Base-by-base conservation (phyloP, 2,797 vertebrate species). In the Graptemys geographica region DNA sequence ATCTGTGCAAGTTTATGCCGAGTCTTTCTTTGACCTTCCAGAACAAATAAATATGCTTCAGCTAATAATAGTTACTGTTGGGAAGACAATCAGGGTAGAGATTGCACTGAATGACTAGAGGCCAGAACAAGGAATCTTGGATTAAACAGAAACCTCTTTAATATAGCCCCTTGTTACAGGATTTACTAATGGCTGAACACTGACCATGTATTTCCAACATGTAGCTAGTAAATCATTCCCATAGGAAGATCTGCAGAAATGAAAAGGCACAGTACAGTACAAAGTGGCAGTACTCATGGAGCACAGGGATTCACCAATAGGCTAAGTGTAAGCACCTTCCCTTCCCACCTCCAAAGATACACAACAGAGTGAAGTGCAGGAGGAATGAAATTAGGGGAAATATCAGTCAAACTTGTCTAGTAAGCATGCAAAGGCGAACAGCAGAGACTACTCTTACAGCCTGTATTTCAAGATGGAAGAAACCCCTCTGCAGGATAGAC, bases 381-480 rank as follows among this genome's bases (percentile, higher is more conserved):
- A 28, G 7, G 41, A 85, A 86, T 72, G 80, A 80, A 96, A 95
- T 87, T 94, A 95, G 94, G 89, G 90, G 87, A 96, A 84, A 59
- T 8, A 1, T 76, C 83, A 12, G 83, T 78, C 62, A 5, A 83
- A 78, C 41, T 28, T 0, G 0, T 59, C 51, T 93, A 92, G 86
- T 27, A 93, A 96, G 88, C 79, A 80, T 31, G 65, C 83, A 89
- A 94, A 94, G 59, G 9, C 1, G 2, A 78, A 47, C 15, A 16
- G 44, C 27, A 49, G 41, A 31, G 74, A 49, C 2, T 31, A 49
- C 44, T 78, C 74, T 16, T 76, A 78, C 44, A 49, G 13, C 44
- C 47, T 31, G 12, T 3, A 1, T 87, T 94, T 79, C 5, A 37
- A 65, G 82, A 33, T 53, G n/a, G 21, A 87, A 80, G 51, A 37